These are phyloP conservation scores for Chaetogeoica ovagalla DNA, from an alignment of 2,888 invertebrate genomes.

Conservation along the genomic window DNA sequence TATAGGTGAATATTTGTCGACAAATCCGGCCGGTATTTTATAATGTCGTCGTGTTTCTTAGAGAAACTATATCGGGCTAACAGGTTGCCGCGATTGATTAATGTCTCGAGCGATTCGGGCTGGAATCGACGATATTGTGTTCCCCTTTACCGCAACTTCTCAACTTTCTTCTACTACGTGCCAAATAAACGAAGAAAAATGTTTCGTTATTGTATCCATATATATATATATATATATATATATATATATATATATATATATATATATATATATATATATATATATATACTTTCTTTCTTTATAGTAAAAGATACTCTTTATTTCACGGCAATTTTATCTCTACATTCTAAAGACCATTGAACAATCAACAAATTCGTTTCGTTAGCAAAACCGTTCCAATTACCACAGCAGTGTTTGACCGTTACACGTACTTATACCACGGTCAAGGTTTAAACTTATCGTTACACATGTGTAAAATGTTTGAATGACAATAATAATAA, in stretches of 20 bases:
- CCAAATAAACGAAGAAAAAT: conserved; percentile 29
- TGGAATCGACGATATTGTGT: conserved; percentile 30
- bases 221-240: too few species aligned
- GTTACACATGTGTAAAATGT: conserved; percentile 17
- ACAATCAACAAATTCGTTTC: conserved; percentile 26
- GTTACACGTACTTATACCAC: not conserved
- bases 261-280: too few species aligned
- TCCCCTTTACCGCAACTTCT: not conserved
- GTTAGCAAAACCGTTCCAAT: conserved; percentile 12
- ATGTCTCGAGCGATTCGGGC: conserved; percentile 28
- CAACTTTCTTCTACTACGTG: conserved; percentile 3
- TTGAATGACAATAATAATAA: conserved; percentile 17
- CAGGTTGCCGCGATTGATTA: conserved; percentile 48
- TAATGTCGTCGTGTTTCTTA: conserved; percentile 12
- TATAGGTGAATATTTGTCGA: conserved; percentile 15
- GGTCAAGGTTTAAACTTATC: conserved; percentile 42
- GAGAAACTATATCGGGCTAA: conserved; percentile 31
- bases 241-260: too few species aligned
- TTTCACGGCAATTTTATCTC: conserved; percentile 9
- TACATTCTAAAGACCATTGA: conserved; percentile 3
- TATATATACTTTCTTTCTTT: conserved; percentile 7
- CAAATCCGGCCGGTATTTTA: not conserved
- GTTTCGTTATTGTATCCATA: conserved; percentile 23
- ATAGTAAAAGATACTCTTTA: conserved; percentile 16
- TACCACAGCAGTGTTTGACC: conserved; percentile 6